These are phyloP conservation scores for Muscicapa comitata DNA, from an alignment of 2,797 vertebrate species.

Conservation along the genomic window DNA sequence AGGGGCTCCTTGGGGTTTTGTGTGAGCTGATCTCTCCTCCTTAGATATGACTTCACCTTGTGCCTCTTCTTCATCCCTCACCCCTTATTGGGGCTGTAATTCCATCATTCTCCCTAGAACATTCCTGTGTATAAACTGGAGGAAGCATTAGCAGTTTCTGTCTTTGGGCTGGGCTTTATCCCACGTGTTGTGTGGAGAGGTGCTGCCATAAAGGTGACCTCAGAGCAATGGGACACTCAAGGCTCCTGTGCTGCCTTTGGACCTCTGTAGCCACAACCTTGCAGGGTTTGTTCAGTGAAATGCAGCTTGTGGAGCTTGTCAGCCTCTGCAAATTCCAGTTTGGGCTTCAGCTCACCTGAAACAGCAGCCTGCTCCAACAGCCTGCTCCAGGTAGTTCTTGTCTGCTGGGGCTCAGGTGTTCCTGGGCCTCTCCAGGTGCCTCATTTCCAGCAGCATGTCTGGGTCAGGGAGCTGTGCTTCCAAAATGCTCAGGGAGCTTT, in stretches of 20 bases:
- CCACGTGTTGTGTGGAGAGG: accelerated
- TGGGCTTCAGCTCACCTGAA: neutral
- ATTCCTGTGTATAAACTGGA: neutral
- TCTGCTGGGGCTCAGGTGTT: neutral
- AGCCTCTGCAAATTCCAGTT: neutral
- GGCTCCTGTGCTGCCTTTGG: neutral
- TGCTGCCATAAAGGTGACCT: neutral
- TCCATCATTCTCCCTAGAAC: neutral
- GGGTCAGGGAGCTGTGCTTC: neutral
- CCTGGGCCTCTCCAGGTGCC: neutral
- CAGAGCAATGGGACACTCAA: neutral
- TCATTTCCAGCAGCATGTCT: neutral
- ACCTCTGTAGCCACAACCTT: neutral
- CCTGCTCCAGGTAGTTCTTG: neutral
- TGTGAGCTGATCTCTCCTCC: neutral
- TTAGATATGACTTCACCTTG: neutral
- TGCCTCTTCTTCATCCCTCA: neutral
- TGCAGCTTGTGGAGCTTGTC: neutral
- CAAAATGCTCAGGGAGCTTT: neutral
- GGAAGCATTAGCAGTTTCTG: neutral
- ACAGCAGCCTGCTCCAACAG: neutral
- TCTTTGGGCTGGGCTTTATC: neutral
- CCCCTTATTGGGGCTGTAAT: neutral
- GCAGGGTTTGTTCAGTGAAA: neutral
- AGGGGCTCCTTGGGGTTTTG: neutral